phyloP scores from a whole-genome alignment of 2,113 vertebrate species.

The Neotoma lepida region DNA sequence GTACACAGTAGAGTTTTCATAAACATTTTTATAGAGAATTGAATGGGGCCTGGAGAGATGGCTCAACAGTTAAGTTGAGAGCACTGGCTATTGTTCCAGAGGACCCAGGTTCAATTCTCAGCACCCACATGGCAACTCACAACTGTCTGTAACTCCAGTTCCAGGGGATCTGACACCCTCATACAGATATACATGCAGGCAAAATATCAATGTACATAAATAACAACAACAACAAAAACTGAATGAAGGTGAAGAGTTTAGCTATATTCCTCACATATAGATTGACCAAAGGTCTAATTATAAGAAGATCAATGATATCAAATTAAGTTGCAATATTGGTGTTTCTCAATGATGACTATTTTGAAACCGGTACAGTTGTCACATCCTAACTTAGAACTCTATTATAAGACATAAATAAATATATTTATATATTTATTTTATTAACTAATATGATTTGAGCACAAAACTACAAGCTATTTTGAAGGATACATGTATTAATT shows the following conservation, averaged over 20 bases:
- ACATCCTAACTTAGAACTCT: neutral
- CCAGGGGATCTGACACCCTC: neutral
- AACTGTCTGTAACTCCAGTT: neutral
- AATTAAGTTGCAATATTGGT: neutral
- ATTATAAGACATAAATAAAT: constrained; percentile 3
- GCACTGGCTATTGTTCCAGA: neutral
- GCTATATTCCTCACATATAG: neutral
- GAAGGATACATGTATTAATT: neutral
- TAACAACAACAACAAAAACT: neutral
- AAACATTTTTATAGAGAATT: neutral
- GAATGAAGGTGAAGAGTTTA: neutral
- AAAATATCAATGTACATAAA: neutral
- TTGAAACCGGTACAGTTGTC: neutral
- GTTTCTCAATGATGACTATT: neutral
- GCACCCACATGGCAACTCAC: neutral
- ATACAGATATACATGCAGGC: neutral
- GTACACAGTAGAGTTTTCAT: constrained; percentile 19
- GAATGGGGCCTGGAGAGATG: neutral
- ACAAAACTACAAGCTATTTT: neutral
- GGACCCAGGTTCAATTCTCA: neutral
- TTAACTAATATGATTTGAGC: neutral
- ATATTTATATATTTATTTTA: neutral
- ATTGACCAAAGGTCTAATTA: neutral
- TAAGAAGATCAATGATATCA: neutral
- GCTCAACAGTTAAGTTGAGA: neutral